A percentile compares a stretch with the other conserved stretches of the same genome.
phyloP scores from a whole-genome alignment of 2,888 invertebrate species.

The Scelioninae gen. 2 region DNA sequence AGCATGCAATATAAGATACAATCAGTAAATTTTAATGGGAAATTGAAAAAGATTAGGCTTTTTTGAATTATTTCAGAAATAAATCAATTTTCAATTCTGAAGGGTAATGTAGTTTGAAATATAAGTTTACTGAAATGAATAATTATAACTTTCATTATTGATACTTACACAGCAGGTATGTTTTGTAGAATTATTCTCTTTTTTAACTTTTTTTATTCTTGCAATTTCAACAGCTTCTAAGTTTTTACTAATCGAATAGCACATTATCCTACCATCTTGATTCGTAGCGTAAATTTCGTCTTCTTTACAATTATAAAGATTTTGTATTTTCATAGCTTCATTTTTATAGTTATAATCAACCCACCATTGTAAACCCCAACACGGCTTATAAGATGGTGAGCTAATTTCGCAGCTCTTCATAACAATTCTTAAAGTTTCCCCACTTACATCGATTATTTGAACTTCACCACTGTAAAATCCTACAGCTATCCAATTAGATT shows the following conservation, averaged over 20 bases:
- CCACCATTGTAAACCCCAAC: slow-evolving; percentile 83
- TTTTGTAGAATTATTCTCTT: slow-evolving; percentile 74
- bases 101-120: no score
- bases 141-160: no score
- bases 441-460: slow-evolving; percentile 83
- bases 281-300: slow-evolving; percentile 65
- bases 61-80: no score
- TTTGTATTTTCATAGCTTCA: not conserved
- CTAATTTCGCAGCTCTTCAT: slow-evolving; percentile 78
- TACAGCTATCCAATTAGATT: slow-evolving; percentile 84
- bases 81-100: no score
- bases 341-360: slow-evolving; percentile 50
- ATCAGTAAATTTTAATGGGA: no score
- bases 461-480: slow-evolving; percentile 86
- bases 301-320: not conserved
- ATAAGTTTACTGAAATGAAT: no score
- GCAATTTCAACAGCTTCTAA: slow-evolving; percentile 81
- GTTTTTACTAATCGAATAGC: slow-evolving; percentile 71
- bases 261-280: slow-evolving; percentile 69
- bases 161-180: not conserved
- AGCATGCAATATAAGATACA: no score
- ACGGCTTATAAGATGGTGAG: slow-evolving; percentile 81
- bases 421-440: slow-evolving; percentile 76
- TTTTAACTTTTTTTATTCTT: slow-evolving; percentile 81
- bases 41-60: no score